Base-by-base conservation (phyloP, 2,113 vertebrate genomes). In the Rhagologus leucostigma region DNA sequence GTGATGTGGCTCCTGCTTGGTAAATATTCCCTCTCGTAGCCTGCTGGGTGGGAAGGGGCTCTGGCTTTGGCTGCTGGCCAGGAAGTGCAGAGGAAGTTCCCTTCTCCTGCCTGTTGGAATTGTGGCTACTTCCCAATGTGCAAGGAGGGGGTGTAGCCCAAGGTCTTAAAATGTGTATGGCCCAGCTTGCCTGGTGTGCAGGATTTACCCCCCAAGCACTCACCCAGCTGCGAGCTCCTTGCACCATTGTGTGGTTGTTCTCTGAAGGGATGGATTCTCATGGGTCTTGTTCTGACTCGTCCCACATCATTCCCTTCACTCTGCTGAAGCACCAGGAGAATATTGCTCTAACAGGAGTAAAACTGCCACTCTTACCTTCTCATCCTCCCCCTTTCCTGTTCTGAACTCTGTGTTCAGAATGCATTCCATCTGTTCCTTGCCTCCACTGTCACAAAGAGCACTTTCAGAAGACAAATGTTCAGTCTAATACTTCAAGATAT, bases 101-200 rank as follows among this genome's bases (percentile, higher is more conserved):
- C 33, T 63, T 30, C 64, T 49, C 23, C 23, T 41, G 39, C 62
- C 35, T 50, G 2, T 35, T 42, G 2, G 4, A 64, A 26, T 1
- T 44, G 41, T 44, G 29, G 56, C 57, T 33, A 0, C 53, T 68
- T 74, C 13, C 55, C 83, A 39, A 0, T 0, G 26, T 10, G 1
- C 39, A 29, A 56, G 85, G 30, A 79, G 39, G 16, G 14, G 8
- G 6, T 63, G 64, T 10, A 84, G 52, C 60, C 73, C 73, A 29
- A 13, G 14, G 42, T 12, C 30, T 69, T 46, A 23, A 20, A 63
- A 5, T 10, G 9, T 22, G 47, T 33, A 60, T 9, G n/a, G 84
- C 13, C 29, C 60, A 21, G 11, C 30, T 35, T 56, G 47, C 37
- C 47, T 35, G 68, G 30, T 9, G 37, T 64, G 21, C 73, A 60